Percentiles rank a stretch among this genome's conserved stretches.
phyloP scores from a whole-genome alignment of 92 coral and sea anemone species.

The Palythoa grandis region DNA sequence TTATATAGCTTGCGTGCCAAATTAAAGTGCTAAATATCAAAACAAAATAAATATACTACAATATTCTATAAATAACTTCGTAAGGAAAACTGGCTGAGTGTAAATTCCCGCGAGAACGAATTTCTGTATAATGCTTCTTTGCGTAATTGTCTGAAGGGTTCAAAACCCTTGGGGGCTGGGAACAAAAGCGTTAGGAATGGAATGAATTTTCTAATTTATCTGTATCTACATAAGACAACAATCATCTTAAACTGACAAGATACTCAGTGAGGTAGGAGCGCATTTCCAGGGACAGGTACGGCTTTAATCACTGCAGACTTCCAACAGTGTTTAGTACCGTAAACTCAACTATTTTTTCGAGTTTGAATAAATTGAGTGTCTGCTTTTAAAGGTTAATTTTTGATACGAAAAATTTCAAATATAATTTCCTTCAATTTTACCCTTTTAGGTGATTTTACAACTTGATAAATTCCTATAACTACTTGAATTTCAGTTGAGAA shows the following conservation, averaged over 20 bases:
- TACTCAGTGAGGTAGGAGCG: neutral
- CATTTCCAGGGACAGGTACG: neutral
- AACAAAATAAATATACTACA: neutral
- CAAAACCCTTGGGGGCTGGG: conserved; percentile 46
- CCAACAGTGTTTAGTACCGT: neutral
- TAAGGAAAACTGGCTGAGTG: conserved; percentile 14
- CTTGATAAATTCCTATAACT: neutral
- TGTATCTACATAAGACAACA: neutral
- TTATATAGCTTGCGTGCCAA: neutral
- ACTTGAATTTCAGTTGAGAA: neutral
- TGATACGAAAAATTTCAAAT: neutral
- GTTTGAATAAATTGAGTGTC: neutral
- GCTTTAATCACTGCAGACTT: neutral
- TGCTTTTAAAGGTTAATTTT: neutral
- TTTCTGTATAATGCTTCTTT: neutral
- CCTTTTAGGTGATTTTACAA: neutral
- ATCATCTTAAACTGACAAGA: neutral
- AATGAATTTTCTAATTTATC: neutral
- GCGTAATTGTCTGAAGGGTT: neutral
- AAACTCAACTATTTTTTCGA: neutral
- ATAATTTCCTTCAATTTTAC: neutral
- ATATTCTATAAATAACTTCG: conserved; percentile 26
- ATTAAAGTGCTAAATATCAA: neutral
- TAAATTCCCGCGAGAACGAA: conserved; percentile 32
- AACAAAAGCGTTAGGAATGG: conserved; percentile 3